Evolutionary conservation across 2,888 invertebrate species (phyloP).

Genomic region (Dynastes grantii): DNA sequence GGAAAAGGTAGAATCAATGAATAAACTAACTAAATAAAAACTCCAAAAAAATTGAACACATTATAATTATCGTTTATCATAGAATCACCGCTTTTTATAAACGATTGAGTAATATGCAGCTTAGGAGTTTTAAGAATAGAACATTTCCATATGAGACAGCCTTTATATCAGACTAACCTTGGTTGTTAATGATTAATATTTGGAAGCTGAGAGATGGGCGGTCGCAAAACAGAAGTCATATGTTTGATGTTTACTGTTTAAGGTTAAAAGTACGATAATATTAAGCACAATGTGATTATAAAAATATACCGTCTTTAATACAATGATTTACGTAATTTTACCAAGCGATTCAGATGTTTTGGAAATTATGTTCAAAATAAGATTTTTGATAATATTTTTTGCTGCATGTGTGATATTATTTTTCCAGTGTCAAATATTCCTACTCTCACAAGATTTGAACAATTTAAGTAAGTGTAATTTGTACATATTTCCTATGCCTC

Average conservation of each 20-base stretch:
- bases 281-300: constrained; percentile 8
- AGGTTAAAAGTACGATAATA: not conserved
- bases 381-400: constrained; percentile 57
- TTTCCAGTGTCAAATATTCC: constrained; percentile 57
- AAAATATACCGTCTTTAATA: not conserved
- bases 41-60: too few relatives aligned
- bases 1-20: too few relatives aligned
- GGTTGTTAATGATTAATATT: too few relatives aligned
- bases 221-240: too few relatives aligned
- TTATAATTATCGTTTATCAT: too few relatives aligned
- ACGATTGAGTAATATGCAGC: too few relatives aligned
- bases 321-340: constrained; percentile 37
- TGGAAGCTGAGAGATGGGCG: not conserved
- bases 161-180: not conserved
- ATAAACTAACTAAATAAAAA: too few relatives aligned
- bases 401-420: constrained; percentile 55
- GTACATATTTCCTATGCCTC: constrained; percentile 18
- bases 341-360: not conserved
- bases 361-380: constrained; percentile 57
- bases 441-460: constrained; percentile 56
- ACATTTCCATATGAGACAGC: too few relatives aligned
- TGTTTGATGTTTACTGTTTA: not conserved
- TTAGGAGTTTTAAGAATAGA: too few relatives aligned
- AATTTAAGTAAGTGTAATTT: constrained; percentile 54
- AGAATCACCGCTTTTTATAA: too few relatives aligned